Percentiles rank a stretch among this genome's conserved stretches.
These are phyloP conservation scores for Perizoma flavofasciatum DNA, from an alignment of 2,888 invertebrate genomes.

Conservation along the genomic window DNA sequence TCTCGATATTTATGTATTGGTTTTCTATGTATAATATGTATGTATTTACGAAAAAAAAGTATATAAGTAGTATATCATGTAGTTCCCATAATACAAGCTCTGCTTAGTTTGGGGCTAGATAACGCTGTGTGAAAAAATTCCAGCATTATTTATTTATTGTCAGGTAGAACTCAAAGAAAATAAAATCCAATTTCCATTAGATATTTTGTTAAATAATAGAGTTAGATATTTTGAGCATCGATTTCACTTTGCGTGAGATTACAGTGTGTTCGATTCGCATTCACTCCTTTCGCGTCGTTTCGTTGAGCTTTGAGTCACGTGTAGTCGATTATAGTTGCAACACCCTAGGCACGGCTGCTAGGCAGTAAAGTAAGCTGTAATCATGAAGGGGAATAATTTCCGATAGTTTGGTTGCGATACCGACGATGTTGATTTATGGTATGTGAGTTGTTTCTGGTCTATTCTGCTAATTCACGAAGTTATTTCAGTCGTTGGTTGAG, in stretches of 20 bases:
- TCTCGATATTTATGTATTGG: no score
- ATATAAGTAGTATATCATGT: no score
- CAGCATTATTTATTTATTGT: no score
- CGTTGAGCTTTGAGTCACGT: slow-evolving; percentile 31
- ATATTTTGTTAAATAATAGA: not conserved
- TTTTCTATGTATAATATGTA: no score
- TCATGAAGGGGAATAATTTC: slow-evolving; percentile 44
- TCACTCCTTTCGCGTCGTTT: slow-evolving; percentile 17
- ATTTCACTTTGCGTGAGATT: slow-evolving; percentile 10
- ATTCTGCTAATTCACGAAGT: slow-evolving; percentile 4
- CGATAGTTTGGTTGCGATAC: slow-evolving; percentile 41
- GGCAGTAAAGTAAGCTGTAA: slow-evolving; percentile 25
- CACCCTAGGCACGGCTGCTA: slow-evolving; percentile 28
- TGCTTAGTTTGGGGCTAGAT: no score
- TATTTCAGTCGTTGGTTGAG: slow-evolving; percentile 7
- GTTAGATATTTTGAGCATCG: slow-evolving; percentile 1
- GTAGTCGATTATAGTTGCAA: slow-evolving; percentile 36
- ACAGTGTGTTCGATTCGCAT: slow-evolving; percentile 10
- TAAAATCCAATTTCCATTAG: no score
- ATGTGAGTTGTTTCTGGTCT: slow-evolving; percentile 6
- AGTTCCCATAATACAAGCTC: no score
- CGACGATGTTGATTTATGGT: slow-evolving; percentile 39
- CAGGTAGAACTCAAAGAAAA: no score
- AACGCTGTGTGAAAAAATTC: no score
- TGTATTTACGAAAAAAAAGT: no score